Base-by-base conservation (phyloP, 2,888 invertebrate genomes). In the Aromia moschata region DNA sequence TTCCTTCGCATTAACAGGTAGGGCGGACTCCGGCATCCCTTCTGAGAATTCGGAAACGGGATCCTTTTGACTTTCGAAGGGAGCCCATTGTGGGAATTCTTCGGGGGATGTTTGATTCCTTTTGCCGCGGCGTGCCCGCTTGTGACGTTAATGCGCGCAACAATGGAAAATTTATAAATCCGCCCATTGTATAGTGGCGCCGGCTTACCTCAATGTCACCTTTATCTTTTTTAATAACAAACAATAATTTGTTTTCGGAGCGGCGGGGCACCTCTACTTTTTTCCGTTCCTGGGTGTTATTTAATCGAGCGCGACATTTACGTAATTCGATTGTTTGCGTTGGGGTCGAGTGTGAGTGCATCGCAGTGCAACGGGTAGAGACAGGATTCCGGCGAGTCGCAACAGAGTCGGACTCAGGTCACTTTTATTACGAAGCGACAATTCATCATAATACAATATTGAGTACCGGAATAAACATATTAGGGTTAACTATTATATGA, bases 31-130 rank as follows among this genome's bases (percentile, higher is more conserved):
- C 2, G 3, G n/a, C 33, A 33, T 33, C 33, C 68, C 69, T 71
- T 71, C 73, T 56, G 41, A 65, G 73, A 73, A 73, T 55, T 65
- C 58, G 64, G 68, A 67, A 71, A 71, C 66, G 65, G 65, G 58
- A 62, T 60, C 58, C 65, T 67, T 68, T 62, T 67, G 66, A 67
- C 65, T 64, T 58, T 25, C 36, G 53, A 52, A 45, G 62, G 56
- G 64, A 43, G n/a, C n/a, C 64, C 65, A 69, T 72, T 70, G 69
- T 73, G 46, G 45, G 46, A 56, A 51, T 64, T 61, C 55, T 63
- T 60, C 41, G 47, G 43, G 52, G 55, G 61, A 25, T 45, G 46
- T 43, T 58, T 36, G 12, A 40, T 44, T 41, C 43, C n/a, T 45
- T 54, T 41, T 14, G 36, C 55, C 56, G 54, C 43, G 47, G 54